Percentiles rank a stretch among this genome's conserved stretches.
Evolutionary conservation across 2,797 vertebrate genomes (phyloP).

Genomic region (Nyctalus aviator): DNA sequence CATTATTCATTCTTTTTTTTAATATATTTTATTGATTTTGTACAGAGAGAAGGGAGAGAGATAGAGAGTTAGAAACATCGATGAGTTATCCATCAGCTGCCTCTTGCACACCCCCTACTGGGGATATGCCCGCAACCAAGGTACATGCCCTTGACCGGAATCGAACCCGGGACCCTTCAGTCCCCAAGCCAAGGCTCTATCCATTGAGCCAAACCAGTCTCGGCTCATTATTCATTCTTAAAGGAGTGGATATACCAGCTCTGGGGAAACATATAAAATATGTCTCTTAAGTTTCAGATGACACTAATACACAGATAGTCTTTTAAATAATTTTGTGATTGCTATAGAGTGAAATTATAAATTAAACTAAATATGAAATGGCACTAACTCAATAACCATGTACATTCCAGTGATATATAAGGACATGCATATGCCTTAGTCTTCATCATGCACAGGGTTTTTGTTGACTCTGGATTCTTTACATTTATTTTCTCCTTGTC

Average conservation of each 20-base stretch:
- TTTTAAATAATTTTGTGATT: slow-evolving; percentile 48
- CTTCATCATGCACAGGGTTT: slow-evolving; percentile 35
- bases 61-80: too few species aligned
- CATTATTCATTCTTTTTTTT: slow-evolving; percentile 25
- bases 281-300: slow-evolving; percentile 16
- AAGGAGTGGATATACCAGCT: not conserved
- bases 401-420: slow-evolving; percentile 5
- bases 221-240: slow-evolving; percentile 27
- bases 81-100: too few species aligned
- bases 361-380: not conserved
- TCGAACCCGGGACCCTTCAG: too few species aligned
- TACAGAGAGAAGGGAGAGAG: too few species aligned
- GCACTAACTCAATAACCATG: not conserved
- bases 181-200: too few species aligned
- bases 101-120: too few species aligned
- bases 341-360: slow-evolving; percentile 51
- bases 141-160: too few species aligned
- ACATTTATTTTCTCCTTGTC: slow-evolving; percentile 40
- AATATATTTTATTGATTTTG: too few species aligned
- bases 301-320: not conserved
- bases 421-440: slow-evolving; percentile 47
- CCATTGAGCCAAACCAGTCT: too few species aligned
- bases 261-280: slow-evolving; percentile 33
- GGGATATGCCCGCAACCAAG: too few species aligned
- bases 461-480: slow-evolving; percentile 58